Conservation (phyloP, 2,113 vertebrate genomes). For the Chaetura pelagica region DNA sequence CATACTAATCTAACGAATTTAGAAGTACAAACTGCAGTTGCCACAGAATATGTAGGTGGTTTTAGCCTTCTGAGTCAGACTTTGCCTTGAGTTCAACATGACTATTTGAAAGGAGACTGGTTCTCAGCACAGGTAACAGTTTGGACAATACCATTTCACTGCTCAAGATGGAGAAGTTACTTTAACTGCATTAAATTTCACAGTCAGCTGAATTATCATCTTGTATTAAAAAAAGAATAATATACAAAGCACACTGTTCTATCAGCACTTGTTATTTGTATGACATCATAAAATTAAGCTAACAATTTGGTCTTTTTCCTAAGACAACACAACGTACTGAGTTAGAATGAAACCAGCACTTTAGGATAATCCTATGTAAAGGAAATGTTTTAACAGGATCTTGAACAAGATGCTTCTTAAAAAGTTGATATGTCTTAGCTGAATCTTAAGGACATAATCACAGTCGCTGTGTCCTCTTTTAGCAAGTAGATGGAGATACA, state of each 20-base stretch:
- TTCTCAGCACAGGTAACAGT: neutral
- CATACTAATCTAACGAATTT: neutral
- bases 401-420: neutral
- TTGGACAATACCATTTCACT: neutral
- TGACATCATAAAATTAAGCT: neutral
- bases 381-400: fast-evolving
- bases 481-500: neutral
- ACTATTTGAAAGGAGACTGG: neutral
- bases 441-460: neutral
- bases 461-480: neutral
- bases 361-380: neutral
- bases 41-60: neutral
- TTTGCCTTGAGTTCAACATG: neutral
- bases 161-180: neutral
- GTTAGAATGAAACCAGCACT: neutral
- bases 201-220: neutral
- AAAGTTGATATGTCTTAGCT: neutral
- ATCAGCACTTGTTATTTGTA: neutral
- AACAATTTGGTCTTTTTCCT: neutral
- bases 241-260: neutral
- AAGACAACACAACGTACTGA: fast-evolving
- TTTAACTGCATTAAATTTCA: neutral
- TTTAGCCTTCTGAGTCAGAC: neutral
- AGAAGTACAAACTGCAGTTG: neutral
- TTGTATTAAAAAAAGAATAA: neutral